A percentile compares a stretch with the other conserved stretches of the same genome.
phyloP scores from a whole-genome alignment of 2,113 vertebrate genomes.

The Dicentrarchus labrax region DNA sequence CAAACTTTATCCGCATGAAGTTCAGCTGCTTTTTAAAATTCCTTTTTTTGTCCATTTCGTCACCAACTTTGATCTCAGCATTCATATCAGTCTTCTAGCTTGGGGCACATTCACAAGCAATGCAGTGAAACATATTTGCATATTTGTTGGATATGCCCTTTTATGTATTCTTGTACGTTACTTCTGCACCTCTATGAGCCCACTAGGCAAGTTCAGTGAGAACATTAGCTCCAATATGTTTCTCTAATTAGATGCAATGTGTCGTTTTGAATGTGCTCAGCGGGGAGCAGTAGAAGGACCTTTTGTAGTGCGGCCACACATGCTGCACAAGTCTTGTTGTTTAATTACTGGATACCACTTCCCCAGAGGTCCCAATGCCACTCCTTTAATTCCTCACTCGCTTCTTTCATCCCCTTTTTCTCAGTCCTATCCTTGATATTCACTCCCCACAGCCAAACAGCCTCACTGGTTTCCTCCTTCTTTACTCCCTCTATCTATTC shows the following conservation, averaged over 20 bases:
- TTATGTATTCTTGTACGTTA: slow-evolving; percentile 33
- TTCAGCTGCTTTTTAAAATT: slow-evolving; percentile 16
- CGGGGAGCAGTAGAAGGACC: slow-evolving; percentile 17
- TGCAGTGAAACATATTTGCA: slow-evolving; percentile 37
- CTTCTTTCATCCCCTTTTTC: slow-evolving; percentile 30
- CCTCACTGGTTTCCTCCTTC: background rate
- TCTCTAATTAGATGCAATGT: slow-evolving; percentile 60
- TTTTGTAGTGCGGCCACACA: slow-evolving; percentile 44
- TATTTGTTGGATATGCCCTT: slow-evolving; percentile 54
- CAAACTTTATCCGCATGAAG: background rate
- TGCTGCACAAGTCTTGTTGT: slow-evolving; percentile 52
- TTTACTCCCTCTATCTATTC: slow-evolving; percentile 1
- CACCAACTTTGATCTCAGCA: slow-evolving; percentile 52
- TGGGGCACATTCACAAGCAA: background rate
- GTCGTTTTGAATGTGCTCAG: slow-evolving; percentile 50
- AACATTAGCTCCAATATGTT: slow-evolving; percentile 40
- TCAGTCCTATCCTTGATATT: slow-evolving; percentile 31
- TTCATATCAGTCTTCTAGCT: slow-evolving; percentile 29
- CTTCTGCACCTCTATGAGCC: slow-evolving; percentile 37
- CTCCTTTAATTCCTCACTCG: slow-evolving; percentile 42
- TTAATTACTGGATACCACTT: slow-evolving; percentile 66
- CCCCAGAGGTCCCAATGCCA: slow-evolving; percentile 38
- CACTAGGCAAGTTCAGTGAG: slow-evolving; percentile 30
- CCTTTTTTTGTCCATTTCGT: slow-evolving; percentile 34
- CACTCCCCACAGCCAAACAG: slow-evolving; percentile 35